A percentile compares a stretch with the other conserved stretches of the same genome.
Conservation (phyloP, 2,113 vertebrate species). For the Panthera tigris region DNA sequence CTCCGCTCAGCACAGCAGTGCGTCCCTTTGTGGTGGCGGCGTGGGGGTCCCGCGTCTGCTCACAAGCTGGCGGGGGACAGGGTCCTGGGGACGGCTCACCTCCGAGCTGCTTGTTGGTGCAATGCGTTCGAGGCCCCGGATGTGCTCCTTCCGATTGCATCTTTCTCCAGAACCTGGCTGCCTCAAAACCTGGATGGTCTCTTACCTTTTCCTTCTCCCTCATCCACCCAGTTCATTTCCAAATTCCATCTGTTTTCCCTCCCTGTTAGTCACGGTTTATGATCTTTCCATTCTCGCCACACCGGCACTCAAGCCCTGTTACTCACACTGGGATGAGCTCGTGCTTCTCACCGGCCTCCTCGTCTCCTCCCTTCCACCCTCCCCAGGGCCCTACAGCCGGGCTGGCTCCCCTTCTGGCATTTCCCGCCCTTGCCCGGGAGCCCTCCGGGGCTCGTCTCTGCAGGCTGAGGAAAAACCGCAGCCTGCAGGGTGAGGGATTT, state of each 20-base stretch:
- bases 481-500: not conserved
- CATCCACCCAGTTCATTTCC: not conserved
- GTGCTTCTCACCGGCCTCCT: not conserved
- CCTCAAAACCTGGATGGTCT: not conserved
- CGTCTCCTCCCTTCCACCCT: accelerated
- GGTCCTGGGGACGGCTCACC: not conserved
- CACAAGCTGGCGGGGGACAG: too few species aligned
- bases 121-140: not conserved
- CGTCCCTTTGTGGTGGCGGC: accelerated
- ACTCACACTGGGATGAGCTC: accelerated
- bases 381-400: accelerated
- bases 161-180: not conserved
- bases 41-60: not conserved
- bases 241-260: not conserved
- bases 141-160: accelerated
- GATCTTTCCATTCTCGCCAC: not conserved
- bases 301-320: not conserved
- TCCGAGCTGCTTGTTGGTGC: not conserved
- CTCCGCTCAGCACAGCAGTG: not conserved
- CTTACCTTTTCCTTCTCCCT: not conserved
- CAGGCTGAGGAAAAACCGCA: not conserved
- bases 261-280: not conserved
- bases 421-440: not conserved
- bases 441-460: not conserved
- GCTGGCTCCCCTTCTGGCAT: not conserved